Base-by-base conservation (phyloP, 2,888 invertebrate genomes). In the Cephus pygmeus region DNA sequence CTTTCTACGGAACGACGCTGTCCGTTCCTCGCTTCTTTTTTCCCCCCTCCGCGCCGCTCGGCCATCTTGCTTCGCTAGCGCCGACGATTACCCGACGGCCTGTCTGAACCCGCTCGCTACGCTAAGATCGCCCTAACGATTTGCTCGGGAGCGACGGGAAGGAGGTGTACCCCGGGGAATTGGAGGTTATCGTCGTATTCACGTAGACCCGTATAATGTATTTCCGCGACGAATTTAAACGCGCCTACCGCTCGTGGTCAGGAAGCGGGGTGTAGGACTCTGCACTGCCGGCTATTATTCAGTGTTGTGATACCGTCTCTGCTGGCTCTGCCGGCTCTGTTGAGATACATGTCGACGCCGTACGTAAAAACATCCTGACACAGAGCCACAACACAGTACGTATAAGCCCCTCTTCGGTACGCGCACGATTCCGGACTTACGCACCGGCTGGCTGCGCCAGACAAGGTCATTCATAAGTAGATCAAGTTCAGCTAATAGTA, bases 401-500 rank as follows among this genome's bases (percentile, higher is more conserved):
- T 71, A 71, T 31, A 71, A 71, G 15, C 23, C 56, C 71, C 69
- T n/a, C 69, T 69, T 1, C 36, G 12, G 56, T 56, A 56, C 56
- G 23, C 23, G 56, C 23, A 56, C 23, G 56, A 56, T 71, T 34
- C 71, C 71, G 12, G 71, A n/a, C 33, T 31, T 71, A 34, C 71
- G 71, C 33, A 71, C 31, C 23, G 56, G 56, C 56, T 56, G 56
- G 23, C 56, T 56, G 33, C 81, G 82, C 77, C 84, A 83, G 85
- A 85, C 90, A 90, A 90, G 90, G 90, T 88, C 90, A 87, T 84
- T 85, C 86, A 85, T 89, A 89, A 90, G 88, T 90, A 87, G 90
- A 88, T 89, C 90, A 90, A 90, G 90, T 89, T 89, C 89, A 87
- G 83, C 82, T 81, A 80, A 82, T 81, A 79, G 82, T 83, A 80